Evolutionary conservation across 1,140 invertebrate genomes (phyloP), one percentile per base, ranked within the genome.

Genomic region (Oryctes rhinoceros): DNA sequence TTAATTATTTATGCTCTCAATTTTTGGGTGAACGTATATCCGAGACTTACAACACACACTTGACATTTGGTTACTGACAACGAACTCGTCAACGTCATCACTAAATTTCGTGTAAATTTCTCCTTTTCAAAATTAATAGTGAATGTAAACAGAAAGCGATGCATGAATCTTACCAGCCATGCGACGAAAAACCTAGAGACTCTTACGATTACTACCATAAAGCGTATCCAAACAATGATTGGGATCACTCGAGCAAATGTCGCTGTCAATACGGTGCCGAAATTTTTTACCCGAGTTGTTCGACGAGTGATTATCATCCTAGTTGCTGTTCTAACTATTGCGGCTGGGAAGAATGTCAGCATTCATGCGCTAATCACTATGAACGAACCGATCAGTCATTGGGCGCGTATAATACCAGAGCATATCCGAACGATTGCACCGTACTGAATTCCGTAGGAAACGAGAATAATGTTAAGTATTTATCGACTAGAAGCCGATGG

Each of bases 91-190:
- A 44, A 3, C 9, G 39, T 44, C 39, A 44, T 44, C 39, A 5
- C 39, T 44, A 44, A 44, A 44, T 44, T 44, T 44, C 39, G 39
- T 10, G 39, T 44, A 5, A 44, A 5, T 10, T 59, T 6, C 3
- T 35, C 24, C 65, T 24, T 35, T 35, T 71, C 24, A 7, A 71
- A 71, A 71, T 71, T 71, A 71, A 71, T 15, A 71, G 65, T 71
- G 13, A 71, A 11, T 37, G 7, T 37, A 37, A 71, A 20, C 6
- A 20, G 5, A 20, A 30, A 71, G 65, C 9, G 24, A 71, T 71
- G 65, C 20, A 24, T 13, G 18, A 11, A 71, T 71, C 3, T 71
- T 71, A 10, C 24, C 65, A 10, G 10, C 7, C 24, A 71, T 35
- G 24, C 35, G 20, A 9, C 7, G 1, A 71, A 13, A 35, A 30